These are phyloP conservation scores for Vultur gryphus DNA, from an alignment of 2,797 vertebrate species.

Conservation along the genomic window DNA sequence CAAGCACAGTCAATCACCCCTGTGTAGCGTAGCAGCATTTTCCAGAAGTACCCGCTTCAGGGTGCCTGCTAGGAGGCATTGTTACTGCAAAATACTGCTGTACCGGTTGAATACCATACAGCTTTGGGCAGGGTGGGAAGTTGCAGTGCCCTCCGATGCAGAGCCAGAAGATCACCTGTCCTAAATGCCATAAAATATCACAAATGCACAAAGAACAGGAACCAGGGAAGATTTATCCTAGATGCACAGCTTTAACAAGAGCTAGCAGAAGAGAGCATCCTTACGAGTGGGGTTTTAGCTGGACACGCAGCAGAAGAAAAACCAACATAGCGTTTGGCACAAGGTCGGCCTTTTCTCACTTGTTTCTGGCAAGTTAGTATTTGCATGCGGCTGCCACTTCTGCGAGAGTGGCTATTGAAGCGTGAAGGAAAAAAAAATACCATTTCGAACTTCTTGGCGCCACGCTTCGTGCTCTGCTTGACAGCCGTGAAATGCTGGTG, in stretches of 20 bases:
- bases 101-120: not conserved
- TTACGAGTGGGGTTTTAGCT: not conserved
- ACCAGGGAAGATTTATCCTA: not conserved
- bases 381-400: not conserved
- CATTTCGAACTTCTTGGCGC: not conserved
- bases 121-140: not conserved
- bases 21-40: not conserved
- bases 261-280: not conserved
- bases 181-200: not conserved
- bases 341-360: not conserved
- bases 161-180: not conserved
- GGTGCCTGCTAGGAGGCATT: not conserved
- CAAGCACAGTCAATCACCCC: not conserved
- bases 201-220: not conserved
- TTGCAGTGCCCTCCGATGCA: not conserved
- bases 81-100: not conserved
- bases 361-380: not conserved
- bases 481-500: not conserved
- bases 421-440: not conserved
- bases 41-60: not conserved
- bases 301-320: not conserved
- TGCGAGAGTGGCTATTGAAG: not conserved
- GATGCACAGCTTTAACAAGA: not conserved
- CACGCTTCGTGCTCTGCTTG: not conserved
- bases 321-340: not conserved